Conservation (phyloP, 2,797 vertebrate species). For the Glossophaga mutica region DNA sequence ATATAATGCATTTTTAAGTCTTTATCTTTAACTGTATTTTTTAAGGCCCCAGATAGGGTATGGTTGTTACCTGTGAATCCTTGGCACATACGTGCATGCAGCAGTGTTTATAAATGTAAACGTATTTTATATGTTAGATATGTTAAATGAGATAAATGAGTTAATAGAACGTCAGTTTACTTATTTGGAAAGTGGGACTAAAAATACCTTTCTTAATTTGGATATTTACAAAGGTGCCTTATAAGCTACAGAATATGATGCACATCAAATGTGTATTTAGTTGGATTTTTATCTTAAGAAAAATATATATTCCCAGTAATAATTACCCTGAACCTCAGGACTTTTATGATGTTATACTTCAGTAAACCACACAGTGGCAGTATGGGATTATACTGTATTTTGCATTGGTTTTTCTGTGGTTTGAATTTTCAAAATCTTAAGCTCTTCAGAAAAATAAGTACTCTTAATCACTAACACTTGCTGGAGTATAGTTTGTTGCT, state of each 20-base stretch:
- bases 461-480: constrained; percentile 27
- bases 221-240: constrained; percentile 32
- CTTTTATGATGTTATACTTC: constrained; percentile 42
- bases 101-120: neutral
- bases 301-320: neutral
- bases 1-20: neutral
- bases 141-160: neutral
- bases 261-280: neutral
- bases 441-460: constrained; percentile 22
- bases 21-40: neutral
- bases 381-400: constrained; percentile 27
- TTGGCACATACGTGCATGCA: neutral
- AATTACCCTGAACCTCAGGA: neutral
- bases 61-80: neutral
- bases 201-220: constrained; percentile 20
- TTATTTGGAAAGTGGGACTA: neutral
- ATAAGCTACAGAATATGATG: neutral
- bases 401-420: neutral
- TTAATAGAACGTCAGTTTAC: neutral
- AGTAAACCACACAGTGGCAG: constrained; percentile 73
- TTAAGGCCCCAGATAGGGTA: neutral
- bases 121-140: neutral
- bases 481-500: constrained; percentile 19
- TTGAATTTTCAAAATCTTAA: constrained; percentile 36
- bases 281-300: constrained; percentile 8